phyloP scores from a whole-genome alignment of 2,888 invertebrate species.

The Apoda limacodes region DNA sequence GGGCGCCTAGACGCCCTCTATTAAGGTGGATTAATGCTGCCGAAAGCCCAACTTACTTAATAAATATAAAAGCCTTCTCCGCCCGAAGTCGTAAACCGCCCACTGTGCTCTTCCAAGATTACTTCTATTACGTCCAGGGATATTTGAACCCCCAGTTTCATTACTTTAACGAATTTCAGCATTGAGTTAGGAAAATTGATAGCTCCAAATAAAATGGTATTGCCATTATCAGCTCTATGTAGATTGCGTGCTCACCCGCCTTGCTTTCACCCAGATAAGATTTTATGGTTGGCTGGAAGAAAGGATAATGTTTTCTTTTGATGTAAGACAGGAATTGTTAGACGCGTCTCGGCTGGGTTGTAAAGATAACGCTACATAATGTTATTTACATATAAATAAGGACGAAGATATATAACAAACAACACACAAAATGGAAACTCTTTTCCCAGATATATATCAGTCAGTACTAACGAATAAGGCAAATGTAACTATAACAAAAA shows the following conservation, averaged over 20 bases:
- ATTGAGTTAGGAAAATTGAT: slow-evolving; percentile 27
- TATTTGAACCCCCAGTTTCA: slow-evolving; percentile 41
- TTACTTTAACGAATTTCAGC: slow-evolving; percentile 30
- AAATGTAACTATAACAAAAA: too few species aligned
- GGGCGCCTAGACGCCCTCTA: slow-evolving; percentile 53
- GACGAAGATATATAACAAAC: too few species aligned
- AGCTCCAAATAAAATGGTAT: slow-evolving; percentile 35
- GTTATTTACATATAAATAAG: too few species aligned
- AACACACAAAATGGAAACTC: too few species aligned
- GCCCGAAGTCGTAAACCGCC: slow-evolving; percentile 61
- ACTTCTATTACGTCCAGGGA: slow-evolving; percentile 51
- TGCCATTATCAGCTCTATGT: slow-evolving; percentile 66
- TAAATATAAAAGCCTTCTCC: slow-evolving; percentile 71
- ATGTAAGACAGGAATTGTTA: slow-evolving; percentile 50
- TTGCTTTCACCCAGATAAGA: slow-evolving; percentile 63
- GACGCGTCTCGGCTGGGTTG: slow-evolving; percentile 40
- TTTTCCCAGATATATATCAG: too few species aligned
- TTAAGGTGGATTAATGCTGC: slow-evolving; percentile 68
- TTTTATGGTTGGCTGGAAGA: slow-evolving; percentile 57
- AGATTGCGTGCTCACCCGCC: slow-evolving; percentile 53
- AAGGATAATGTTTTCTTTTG: slow-evolving; percentile 65
- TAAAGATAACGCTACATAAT: too few species aligned
- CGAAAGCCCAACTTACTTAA: slow-evolving; percentile 71
- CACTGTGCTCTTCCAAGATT: slow-evolving; percentile 63
- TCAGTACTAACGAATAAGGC: too few species aligned